These are phyloP conservation scores for Phocoena phocoena DNA, from an alignment of 2,113 vertebrate genomes.

Conservation along the genomic window DNA sequence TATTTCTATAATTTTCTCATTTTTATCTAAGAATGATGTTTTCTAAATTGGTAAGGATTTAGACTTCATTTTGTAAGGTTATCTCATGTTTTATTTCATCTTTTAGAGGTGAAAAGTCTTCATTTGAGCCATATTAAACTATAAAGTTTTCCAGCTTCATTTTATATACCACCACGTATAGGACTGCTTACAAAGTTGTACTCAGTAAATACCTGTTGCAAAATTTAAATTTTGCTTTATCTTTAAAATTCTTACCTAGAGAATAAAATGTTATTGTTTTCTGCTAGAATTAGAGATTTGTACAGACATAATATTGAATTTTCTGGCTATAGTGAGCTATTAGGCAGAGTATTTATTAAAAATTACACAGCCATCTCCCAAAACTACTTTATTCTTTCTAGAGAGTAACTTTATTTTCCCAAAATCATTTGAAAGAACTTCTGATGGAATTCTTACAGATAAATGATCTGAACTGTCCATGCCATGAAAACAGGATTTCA, in stretches of 20 bases:
- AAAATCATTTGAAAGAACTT: background rate
- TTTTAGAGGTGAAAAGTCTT: background rate
- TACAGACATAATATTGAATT: background rate
- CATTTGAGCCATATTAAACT: background rate
- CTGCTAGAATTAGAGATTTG: background rate
- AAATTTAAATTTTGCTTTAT: background rate
- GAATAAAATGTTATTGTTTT: background rate
- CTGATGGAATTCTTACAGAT: background rate
- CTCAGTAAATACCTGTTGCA: background rate
- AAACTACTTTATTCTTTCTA: background rate
- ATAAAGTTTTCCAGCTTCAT: background rate
- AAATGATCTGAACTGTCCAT: background rate
- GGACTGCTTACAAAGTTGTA: background rate
- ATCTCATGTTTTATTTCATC: background rate
- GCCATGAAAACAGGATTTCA: background rate
- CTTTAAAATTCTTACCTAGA: background rate
- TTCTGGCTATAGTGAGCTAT: background rate
- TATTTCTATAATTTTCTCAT: background rate
- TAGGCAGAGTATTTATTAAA: background rate
- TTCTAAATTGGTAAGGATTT: background rate
- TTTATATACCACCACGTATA: background rate
- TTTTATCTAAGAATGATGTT: background rate
- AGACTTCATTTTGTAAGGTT: background rate
- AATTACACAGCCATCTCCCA: background rate
- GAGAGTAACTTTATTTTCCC: background rate